These are phyloP conservation scores for Aphelocoma californica DNA, from an alignment of 2,797 vertebrate species.

Conservation along the genomic window DNA sequence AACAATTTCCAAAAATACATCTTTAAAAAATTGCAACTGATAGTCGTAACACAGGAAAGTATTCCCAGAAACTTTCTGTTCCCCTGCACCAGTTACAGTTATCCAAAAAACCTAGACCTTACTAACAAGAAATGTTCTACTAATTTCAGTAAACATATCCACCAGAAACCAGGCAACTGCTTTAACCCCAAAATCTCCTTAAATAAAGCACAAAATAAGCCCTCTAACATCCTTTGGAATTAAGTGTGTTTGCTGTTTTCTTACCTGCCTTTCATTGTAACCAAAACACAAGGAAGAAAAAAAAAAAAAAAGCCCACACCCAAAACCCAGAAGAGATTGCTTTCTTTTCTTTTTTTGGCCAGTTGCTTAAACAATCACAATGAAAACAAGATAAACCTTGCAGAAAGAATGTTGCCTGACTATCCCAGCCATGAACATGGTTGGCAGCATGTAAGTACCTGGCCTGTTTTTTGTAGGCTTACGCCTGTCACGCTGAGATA, in stretches of 20 bases:
- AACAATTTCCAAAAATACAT: neutral
- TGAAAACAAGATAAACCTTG: slow-evolving; percentile 31
- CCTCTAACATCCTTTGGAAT: neutral
- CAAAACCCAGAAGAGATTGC: neutral
- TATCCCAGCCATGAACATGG: neutral
- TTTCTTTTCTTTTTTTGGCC: neutral
- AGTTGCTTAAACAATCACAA: slow-evolving; percentile 31
- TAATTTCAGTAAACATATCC: neutral
- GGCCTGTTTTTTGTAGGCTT: neutral
- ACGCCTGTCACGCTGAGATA: neutral
- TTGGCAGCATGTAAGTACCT: neutral
- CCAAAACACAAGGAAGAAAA: neutral
- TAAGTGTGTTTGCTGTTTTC: neutral
- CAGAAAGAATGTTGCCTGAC: slow-evolving; percentile 17
- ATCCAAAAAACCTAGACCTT: neutral
- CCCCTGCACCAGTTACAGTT: neutral
- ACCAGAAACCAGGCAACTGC: neutral
- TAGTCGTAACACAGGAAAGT: neutral
- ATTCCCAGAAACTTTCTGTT: neutral
- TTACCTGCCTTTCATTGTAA: neutral
- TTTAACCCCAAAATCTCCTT: neutral
- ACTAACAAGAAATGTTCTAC: neutral
- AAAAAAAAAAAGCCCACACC: neutral
- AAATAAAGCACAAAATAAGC: neutral
- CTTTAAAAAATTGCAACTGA: neutral